Percentiles rank a stretch among this genome's conserved stretches.
Conservation (phyloP, 2,113 vertebrate genomes). For the Parus major region DNA sequence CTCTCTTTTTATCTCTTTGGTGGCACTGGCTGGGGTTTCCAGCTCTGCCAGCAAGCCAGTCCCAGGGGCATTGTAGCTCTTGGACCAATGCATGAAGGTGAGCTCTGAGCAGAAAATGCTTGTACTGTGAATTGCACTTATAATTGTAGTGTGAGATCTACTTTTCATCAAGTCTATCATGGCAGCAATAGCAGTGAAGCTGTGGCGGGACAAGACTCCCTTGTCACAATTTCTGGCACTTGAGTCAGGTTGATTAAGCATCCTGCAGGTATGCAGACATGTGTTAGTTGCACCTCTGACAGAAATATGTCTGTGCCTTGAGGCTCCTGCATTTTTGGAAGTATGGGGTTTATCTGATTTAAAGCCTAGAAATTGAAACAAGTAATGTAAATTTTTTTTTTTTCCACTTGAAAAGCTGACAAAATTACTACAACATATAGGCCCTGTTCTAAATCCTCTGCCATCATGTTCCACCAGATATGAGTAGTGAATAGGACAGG, state of each 20-base stretch:
- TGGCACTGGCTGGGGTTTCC: not conserved
- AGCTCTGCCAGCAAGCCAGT: not conserved
- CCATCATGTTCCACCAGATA: not conserved
- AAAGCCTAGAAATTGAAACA: not conserved
- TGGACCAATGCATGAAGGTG: not conserved
- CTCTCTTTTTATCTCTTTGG: not conserved
- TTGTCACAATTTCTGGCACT: not conserved
- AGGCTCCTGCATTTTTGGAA: not conserved
- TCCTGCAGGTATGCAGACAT: not conserved
- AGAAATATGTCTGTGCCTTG: slow-evolving; percentile 14
- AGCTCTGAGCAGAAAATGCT: not conserved
- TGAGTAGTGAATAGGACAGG: fast-evolving
- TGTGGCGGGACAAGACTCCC: not conserved
- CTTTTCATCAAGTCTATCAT: not conserved
- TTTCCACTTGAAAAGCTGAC: not conserved
- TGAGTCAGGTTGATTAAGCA: not conserved
- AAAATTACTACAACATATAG: not conserved
- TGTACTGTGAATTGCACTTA: not conserved
- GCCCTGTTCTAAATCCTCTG: not conserved
- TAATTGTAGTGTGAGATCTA: not conserved
- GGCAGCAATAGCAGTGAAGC: not conserved
- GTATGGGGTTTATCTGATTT: not conserved
- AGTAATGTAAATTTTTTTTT: not conserved
- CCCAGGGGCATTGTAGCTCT: not conserved
- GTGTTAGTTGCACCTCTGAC: not conserved